Evolutionary conservation across 1,140 invertebrate species (phyloP).

Genomic region (Pemphigus obesinymphae): DNA sequence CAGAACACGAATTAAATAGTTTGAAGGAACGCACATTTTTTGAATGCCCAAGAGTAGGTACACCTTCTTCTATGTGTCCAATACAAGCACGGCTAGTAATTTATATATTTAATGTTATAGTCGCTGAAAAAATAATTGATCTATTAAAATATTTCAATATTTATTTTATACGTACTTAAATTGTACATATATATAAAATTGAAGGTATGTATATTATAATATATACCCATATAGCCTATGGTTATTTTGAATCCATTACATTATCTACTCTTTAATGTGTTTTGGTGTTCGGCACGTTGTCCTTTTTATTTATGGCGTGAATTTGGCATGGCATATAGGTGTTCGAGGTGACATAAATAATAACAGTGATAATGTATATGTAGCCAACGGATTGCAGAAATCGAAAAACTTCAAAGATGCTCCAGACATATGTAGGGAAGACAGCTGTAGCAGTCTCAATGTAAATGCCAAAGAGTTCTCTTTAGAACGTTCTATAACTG

Average conservation of each 20-base stretch:
- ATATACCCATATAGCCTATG: too few relatives aligned
- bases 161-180: background rate
- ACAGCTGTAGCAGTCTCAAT: conserved; percentile 61
- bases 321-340: conserved; percentile 6
- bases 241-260: background rate
- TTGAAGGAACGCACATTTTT: too few relatives aligned
- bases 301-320: background rate
- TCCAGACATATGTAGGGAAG: conserved; percentile 26
- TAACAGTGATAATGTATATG: conserved; percentile 34
- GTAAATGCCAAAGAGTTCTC: conserved; percentile 82
- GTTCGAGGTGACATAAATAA: conserved; percentile 35
- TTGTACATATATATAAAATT: too few relatives aligned
- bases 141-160: background rate
- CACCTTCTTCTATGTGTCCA: too few relatives aligned
- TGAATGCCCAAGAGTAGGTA: too few relatives aligned
- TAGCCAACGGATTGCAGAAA: conserved; percentile 28
- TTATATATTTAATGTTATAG: too few relatives aligned
- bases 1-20: too few relatives aligned
- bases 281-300: background rate
- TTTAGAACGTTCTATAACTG: conserved; percentile 47
- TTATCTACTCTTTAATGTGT: background rate
- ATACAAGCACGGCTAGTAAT: too few relatives aligned
- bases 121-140: too few relatives aligned
- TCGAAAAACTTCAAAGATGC: background rate
- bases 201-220: too few relatives aligned